Conservation (phyloP, 2,797 vertebrate species). For the Gadopsis bispinosus region DNA sequence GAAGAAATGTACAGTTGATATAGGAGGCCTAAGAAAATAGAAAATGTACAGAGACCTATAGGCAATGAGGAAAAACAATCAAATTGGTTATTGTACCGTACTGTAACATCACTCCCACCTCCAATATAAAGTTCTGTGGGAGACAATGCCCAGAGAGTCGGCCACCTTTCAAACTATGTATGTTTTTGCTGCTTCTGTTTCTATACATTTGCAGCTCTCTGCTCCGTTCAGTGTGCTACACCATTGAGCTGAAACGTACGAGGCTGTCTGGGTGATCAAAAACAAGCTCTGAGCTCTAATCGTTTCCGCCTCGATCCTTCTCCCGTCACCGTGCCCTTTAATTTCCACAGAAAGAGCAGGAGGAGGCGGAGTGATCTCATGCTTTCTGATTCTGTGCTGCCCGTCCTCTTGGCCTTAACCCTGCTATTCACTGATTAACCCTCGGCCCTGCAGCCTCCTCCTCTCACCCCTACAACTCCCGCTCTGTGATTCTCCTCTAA, state of each 20-base stretch:
- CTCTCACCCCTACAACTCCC: neutral
- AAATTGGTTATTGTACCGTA: neutral
- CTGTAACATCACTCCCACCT: neutral
- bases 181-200: neutral
- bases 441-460: slow-evolving; percentile 16
- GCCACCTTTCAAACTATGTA: neutral
- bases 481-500: neutral
- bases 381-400: slow-evolving; percentile 29
- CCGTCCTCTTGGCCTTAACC: slow-evolving; percentile 20
- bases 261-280: slow-evolving; percentile 22
- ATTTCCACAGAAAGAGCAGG: slow-evolving; percentile 33
- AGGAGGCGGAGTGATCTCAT: slow-evolving; percentile 25
- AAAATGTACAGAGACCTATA: neutral
- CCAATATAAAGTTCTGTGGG: neutral
- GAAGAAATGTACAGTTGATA: neutral
- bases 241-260: neutral
- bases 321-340: slow-evolving; percentile 45
- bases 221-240: neutral
- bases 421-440: slow-evolving; percentile 49
- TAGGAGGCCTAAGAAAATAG: neutral
- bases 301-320: slow-evolving; percentile 34
- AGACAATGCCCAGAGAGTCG: neutral
- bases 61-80: neutral
- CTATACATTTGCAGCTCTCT: neutral
- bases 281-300: slow-evolving; percentile 34